phyloP scores from a whole-genome alignment of 2,888 invertebrate species.

The Clitarchus hookeri region DNA sequence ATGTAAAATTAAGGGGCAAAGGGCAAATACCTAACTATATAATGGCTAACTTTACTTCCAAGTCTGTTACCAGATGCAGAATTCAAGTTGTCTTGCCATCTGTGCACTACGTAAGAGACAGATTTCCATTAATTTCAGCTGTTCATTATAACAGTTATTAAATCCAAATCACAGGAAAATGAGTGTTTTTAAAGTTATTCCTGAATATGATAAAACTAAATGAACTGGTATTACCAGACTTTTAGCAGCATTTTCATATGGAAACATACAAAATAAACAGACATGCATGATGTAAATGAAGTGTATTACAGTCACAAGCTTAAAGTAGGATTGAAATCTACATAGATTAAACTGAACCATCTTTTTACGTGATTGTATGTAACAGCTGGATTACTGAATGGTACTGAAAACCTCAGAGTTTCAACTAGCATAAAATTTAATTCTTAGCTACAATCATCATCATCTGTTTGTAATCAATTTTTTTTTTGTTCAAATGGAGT shows the following conservation, averaged over 20 bases:
- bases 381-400: too few relatives aligned
- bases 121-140: neutral
- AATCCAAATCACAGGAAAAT: too few relatives aligned
- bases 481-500: neutral
- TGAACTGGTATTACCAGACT: neutral
- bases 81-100: neutral
- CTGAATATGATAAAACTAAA: neutral
- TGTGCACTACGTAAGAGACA: neutral
- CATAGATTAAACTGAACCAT: neutral
- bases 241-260: neutral
- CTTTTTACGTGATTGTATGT: too few relatives aligned
- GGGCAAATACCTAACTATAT: neutral
- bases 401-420: neutral
- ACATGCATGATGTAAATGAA: neutral
- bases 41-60: conserved; percentile 14
- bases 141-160: neutral
- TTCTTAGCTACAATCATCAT: neutral
- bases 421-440: neutral
- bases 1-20: neutral
- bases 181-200: too few relatives aligned
- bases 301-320: neutral
- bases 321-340: neutral
- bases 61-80: neutral
- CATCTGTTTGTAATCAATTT: neutral
- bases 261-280: neutral